A percentile compares a stretch with the other conserved stretches of the same genome.
Conservation (phyloP, 2,888 invertebrate genomes). For the Vesta saturnalis region DNA sequence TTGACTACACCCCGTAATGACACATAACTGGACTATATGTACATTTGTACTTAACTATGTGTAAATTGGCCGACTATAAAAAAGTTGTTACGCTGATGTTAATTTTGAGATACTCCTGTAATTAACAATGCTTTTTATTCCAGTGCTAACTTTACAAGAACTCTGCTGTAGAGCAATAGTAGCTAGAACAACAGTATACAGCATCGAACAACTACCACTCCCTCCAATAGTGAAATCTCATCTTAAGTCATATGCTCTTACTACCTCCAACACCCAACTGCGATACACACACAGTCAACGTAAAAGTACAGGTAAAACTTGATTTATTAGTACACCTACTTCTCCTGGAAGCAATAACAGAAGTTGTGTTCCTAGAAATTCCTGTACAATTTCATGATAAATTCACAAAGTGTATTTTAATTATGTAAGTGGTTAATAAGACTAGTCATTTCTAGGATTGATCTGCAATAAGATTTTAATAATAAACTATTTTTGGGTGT, state of each 20-base stretch:
- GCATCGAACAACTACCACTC: constrained; percentile 92
- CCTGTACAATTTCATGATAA: constrained; percentile 60
- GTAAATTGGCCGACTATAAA: too few relatives aligned
- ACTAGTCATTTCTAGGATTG: constrained; percentile 19
- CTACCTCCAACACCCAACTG: constrained; percentile 62
- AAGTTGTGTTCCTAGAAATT: constrained; percentile 61
- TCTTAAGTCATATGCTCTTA: constrained; percentile 93
- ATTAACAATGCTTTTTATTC: constrained; percentile 49
- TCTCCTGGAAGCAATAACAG: constrained; percentile 56
- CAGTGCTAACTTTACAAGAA: constrained; percentile 94
- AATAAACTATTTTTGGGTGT: not conserved
- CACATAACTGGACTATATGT: too few relatives aligned
- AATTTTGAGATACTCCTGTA: too few relatives aligned
- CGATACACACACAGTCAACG: constrained; percentile 58
- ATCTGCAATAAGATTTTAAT: not conserved
- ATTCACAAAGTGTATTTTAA: not conserved
- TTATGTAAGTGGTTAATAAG: not conserved
- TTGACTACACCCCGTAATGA: too few relatives aligned
- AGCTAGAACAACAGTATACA: constrained; percentile 92
- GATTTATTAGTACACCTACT: constrained; percentile 58
- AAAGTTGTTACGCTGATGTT: too few relatives aligned
- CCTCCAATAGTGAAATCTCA: constrained; percentile 91
- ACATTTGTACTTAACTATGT: too few relatives aligned
- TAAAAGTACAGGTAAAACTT: constrained; percentile 54
- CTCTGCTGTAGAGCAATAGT: constrained; percentile 95